Evolutionary conservation across 2,113 vertebrate species (phyloP).

Genomic region (Apeltes quadracus): DNA sequence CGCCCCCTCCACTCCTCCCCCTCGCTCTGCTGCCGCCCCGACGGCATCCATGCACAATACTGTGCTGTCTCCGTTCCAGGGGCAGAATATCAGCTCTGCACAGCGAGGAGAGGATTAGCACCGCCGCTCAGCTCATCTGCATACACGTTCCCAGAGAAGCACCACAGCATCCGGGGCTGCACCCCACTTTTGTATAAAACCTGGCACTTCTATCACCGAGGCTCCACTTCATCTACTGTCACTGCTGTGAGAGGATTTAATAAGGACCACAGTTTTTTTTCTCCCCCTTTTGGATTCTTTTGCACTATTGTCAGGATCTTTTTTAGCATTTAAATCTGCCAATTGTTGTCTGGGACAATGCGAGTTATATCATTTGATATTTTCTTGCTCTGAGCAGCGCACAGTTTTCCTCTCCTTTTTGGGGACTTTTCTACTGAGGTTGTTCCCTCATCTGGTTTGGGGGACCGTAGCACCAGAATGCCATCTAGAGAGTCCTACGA

Average conservation of each 20-base stretch:
- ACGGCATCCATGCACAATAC: conserved; percentile 81
- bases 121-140: conserved; percentile 81
- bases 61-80: conserved; percentile 83
- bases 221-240: conserved; percentile 53
- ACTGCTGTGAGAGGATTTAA: conserved; percentile 58
- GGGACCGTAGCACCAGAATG: conserved; percentile 79
- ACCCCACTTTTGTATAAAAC: conserved; percentile 65
- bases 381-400: conserved; percentile 56
- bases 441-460: conserved; percentile 31
- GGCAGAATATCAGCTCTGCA: conserved; percentile 83
- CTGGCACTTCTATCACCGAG: conserved; percentile 52
- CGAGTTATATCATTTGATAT: conserved; percentile 46
- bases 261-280: conserved; percentile 28
- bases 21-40: conserved; percentile 75
- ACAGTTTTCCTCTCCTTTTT: conserved; percentile 42
- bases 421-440: conserved; percentile 18
- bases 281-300: conserved; percentile 23
- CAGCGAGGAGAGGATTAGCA: conserved; percentile 84
- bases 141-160: conserved; percentile 75
- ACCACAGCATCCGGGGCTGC: conserved; percentile 64
- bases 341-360: conserved; percentile 50
- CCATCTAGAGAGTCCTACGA: conserved; percentile 90
- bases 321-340: conserved; percentile 7
- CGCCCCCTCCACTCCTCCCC: conserved; percentile 76
- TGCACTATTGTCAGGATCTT: conserved; percentile 3